A percentile compares a stretch with the other conserved stretches of the same genome.
These are phyloP conservation scores for Lontra canadensis DNA, from an alignment of 2,113 vertebrate species.

Conservation along the genomic window DNA sequence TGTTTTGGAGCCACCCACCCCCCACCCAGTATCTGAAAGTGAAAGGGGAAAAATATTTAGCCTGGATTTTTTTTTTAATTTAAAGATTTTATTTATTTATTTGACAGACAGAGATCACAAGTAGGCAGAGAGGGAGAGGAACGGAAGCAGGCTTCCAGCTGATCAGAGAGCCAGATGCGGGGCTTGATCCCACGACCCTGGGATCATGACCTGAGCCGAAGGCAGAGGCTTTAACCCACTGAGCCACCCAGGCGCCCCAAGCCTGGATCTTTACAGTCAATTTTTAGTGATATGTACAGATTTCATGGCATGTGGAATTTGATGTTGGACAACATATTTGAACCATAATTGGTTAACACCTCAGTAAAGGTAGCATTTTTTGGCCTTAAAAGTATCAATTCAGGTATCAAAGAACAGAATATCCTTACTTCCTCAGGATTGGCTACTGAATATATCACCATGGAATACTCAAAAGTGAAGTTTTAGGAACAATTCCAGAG, in stretches of 20 bases:
- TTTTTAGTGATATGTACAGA: background rate
- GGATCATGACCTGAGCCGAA: no score
- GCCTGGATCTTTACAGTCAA: background rate
- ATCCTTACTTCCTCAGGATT: background rate
- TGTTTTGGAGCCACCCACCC: no score
- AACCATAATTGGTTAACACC: background rate
- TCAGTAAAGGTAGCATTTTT: background rate
- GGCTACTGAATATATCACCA: background rate
- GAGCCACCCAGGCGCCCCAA: no score
- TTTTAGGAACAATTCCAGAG: constrained; percentile 31
- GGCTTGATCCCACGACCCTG: no score
- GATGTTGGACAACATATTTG: background rate
- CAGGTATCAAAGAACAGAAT: background rate
- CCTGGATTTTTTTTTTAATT: background rate
- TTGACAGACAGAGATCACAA: no score
- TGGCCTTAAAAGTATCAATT: background rate
- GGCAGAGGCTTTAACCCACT: no score
- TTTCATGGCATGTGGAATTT: background rate
- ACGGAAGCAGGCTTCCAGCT: no score
- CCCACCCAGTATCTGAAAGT: background rate
- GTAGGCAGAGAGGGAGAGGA: no score
- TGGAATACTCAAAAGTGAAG: background rate
- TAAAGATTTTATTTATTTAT: no score
- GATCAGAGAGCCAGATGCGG: no score
- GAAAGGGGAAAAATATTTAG: background rate